Evolutionary conservation across 2,113 vertebrate genomes (phyloP).

Genomic region (Cichladusa arquata): DNA sequence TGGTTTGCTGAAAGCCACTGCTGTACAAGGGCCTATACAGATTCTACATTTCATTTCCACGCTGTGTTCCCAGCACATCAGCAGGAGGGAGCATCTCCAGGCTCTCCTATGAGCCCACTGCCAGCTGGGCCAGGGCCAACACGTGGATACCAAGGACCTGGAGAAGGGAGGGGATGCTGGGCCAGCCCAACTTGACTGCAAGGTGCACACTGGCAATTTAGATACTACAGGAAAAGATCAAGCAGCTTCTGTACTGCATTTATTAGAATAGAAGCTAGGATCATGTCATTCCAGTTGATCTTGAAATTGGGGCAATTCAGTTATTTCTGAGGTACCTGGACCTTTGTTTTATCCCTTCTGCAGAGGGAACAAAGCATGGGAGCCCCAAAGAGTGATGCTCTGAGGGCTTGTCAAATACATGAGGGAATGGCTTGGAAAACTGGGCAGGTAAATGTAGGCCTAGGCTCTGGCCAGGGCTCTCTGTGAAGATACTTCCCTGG

Average conservation of each 20-base stretch:
- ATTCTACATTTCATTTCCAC: background rate
- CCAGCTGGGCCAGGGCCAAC: background rate
- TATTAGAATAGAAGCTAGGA: background rate
- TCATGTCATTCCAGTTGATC: background rate
- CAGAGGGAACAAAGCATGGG: background rate
- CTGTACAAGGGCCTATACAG: background rate
- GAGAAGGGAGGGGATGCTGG: background rate
- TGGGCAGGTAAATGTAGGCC: background rate
- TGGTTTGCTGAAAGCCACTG: background rate
- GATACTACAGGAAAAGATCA: rapidly evolving
- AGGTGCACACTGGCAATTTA: background rate
- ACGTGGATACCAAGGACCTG: background rate
- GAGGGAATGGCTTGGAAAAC: background rate
- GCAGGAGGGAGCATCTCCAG: background rate
- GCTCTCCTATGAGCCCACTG: background rate
- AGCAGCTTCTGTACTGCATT: background rate
- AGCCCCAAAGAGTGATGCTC: background rate
- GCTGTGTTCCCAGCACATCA: background rate
- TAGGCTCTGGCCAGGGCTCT: background rate
- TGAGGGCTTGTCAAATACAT: background rate
- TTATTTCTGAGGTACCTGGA: background rate
- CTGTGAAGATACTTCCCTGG: background rate
- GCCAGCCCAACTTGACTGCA: background rate
- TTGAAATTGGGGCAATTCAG: background rate
- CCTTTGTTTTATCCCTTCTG: background rate